phyloP scores from a whole-genome alignment of 2,113 vertebrate species.

The Scopus umbretta region DNA sequence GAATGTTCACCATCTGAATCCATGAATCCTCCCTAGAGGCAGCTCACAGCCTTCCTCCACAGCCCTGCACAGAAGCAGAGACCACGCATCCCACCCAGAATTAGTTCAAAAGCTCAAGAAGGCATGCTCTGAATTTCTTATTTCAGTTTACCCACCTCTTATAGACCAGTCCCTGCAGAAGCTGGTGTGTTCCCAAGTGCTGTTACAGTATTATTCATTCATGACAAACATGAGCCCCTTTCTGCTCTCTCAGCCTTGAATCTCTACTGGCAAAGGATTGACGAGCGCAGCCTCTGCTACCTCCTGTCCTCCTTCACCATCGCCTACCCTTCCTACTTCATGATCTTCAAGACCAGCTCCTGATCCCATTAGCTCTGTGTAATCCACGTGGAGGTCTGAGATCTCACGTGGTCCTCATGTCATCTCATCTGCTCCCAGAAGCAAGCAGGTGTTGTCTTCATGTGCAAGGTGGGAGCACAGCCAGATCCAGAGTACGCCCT shows the following conservation, averaged over 20 bases:
- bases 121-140: not conserved
- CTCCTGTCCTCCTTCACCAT: not conserved
- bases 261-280: not conserved
- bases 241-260: not conserved
- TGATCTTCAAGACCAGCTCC: not conserved
- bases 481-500: not conserved
- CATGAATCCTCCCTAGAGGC: not conserved
- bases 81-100: not conserved
- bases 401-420: accelerated
- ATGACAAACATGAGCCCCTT: not conserved
- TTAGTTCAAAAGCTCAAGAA: not conserved
- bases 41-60: not conserved
- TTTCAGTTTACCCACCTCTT: not conserved
- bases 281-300: not conserved
- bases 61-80: not conserved
- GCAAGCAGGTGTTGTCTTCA: no score
- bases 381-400: not conserved
- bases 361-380: not conserved
- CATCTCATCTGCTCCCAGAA: not conserved
- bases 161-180: not conserved
- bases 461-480: not conserved
- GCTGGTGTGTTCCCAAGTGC: not conserved
- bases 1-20: not conserved
- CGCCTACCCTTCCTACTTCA: not conserved
- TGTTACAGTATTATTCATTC: not conserved